Evolutionary conservation across 2,797 vertebrate species (phyloP).

Genomic region (Catharus ustulatus): DNA sequence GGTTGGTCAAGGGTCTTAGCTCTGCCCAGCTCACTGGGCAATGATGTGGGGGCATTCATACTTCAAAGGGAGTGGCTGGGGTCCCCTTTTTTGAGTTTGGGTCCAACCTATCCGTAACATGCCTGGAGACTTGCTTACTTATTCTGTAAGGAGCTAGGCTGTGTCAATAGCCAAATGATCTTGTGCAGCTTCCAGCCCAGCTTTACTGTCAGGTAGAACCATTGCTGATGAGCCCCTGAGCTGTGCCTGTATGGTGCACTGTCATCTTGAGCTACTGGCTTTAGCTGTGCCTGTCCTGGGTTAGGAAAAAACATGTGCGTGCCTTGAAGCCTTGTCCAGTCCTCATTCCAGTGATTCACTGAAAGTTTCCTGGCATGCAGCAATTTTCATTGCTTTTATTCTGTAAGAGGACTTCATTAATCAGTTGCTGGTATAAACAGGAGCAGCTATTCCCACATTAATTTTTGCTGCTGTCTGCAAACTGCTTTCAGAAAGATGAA

Average conservation of each 20-base stretch:
- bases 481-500: neutral
- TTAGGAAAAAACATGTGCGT: rapidly evolving
- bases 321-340: neutral
- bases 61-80: too few relatives aligned
- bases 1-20: too few relatives aligned
- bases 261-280: neutral
- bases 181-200: too few relatives aligned
- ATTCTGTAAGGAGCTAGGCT: too few relatives aligned
- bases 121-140: too few relatives aligned
- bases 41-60: too few relatives aligned
- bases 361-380: neutral
- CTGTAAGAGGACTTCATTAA: neutral
- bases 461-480: neutral
- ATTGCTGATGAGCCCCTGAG: rapidly evolving
- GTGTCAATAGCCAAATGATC: too few relatives aligned
- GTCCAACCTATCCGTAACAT: too few relatives aligned
- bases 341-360: neutral
- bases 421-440: neutral
- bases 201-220: neutral
- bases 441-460: neutral
- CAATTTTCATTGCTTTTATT: neutral
- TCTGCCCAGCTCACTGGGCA: too few relatives aligned
- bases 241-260: rapidly evolving
- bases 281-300: neutral
- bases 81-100: too few relatives aligned